Base-by-base conservation (phyloP, 2,888 invertebrate genomes). In the Gisinianus flammeolus region DNA sequence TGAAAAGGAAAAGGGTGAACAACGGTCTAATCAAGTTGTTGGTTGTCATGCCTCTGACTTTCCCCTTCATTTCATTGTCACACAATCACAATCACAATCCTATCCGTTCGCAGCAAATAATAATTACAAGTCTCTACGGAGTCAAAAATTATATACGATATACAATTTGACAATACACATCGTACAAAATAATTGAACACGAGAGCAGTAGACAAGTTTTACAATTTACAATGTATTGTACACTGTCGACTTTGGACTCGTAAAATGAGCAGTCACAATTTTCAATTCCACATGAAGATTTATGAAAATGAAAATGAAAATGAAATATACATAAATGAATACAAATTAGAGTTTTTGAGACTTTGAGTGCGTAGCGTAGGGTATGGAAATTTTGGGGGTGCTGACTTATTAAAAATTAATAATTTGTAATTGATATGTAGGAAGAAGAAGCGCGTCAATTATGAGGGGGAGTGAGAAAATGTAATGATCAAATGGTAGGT, bases 91-190 rank as follows among this genome's bases (percentile, higher is more conserved):
- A 16, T 12, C 44, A 44, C 44, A 44, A 16, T 19, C 35, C 2
- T 44, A 44, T 44, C 44, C 2, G 12, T 4, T 44, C 44, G 19
- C 44, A 44, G 44, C 19, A 44, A 19, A 44, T 70, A 28, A n/a
- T 26, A 54, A 70, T 70, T 70, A 70, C 52, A 52, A 70, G 70
- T 70, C 70, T 44, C 70, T 70, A 28, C 26, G 70, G 70, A 70
- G 54, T 70, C 52, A n/a, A 70, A 70, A 70, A n/a, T n/a, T n/a
- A n/a, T n/a, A n/a, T n/a, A n/a, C n/a, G n/a, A n/a, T n/a, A n/a
- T n/a, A n/a, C 54, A 70, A 70, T 70, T 70, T 70, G 54, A 28
- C 52, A 28, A 54, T 10, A 70, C 16, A 58, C n/a, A 56, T 22
- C 4, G 56, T 44, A n/a, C n/a, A n/a, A n/a, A n/a, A n/a, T n/a